Percentiles rank a stretch among this genome's conserved stretches.
Conservation (phyloP, 2,888 invertebrate genomes). For the Mesorhabditis sp. region DNA sequence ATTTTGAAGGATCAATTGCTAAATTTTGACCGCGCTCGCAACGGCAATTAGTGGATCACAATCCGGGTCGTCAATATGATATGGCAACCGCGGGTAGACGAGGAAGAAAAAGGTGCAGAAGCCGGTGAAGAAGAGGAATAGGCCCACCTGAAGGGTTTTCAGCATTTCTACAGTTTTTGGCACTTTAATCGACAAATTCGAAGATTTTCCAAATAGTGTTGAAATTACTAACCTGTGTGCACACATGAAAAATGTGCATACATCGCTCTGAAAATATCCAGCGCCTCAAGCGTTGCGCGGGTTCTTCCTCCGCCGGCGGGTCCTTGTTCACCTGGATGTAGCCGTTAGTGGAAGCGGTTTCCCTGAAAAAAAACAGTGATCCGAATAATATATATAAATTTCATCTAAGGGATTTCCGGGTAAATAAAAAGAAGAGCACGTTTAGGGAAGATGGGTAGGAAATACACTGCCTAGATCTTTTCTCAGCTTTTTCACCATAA, state of each 20-base stretch:
- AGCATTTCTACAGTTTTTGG: too few species aligned
- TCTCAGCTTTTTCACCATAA: too few species aligned
- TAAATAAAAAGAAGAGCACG: too few species aligned
- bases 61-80: not conserved
- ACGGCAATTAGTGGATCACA: not conserved
- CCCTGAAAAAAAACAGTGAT: too few species aligned
- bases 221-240: not conserved
- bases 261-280: not conserved
- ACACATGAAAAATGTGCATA: not conserved
- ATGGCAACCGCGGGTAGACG: not conserved
- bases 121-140: not conserved
- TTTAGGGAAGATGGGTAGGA: too few species aligned
- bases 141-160: not conserved
- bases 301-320: not conserved
- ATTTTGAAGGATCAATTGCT: not conserved
- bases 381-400: too few species aligned
- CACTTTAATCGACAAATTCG: too few species aligned
- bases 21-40: not conserved
- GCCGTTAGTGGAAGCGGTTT: not conserved
- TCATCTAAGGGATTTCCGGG: too few species aligned
- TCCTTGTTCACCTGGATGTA: not conserved
- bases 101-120: conserved; percentile 5
- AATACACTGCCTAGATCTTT: too few species aligned
- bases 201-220: too few species aligned
- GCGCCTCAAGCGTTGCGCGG: not conserved